Percentiles rank a stretch among this genome's conserved stretches.
These are phyloP conservation scores for Neuroterus valhalla DNA, from an alignment of 1,140 invertebrate species.

Conservation along the genomic window DNA sequence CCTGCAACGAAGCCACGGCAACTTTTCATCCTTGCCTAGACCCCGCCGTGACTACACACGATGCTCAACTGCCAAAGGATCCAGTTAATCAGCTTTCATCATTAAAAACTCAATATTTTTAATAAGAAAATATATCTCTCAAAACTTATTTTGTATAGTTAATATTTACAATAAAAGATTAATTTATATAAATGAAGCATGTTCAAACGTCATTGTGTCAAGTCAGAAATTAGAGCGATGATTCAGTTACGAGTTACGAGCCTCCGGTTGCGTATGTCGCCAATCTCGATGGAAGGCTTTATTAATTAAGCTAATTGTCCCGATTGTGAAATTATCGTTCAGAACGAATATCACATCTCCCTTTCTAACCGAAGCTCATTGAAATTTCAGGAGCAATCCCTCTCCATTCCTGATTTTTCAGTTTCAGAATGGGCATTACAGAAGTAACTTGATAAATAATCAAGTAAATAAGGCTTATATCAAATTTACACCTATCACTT, in stretches of 20 bases:
- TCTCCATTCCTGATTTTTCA: not conserved
- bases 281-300: slow-evolving; percentile 26
- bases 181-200: slow-evolving; percentile 10
- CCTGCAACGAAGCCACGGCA: slow-evolving; percentile 45
- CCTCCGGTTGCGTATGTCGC: slow-evolving; percentile 16
- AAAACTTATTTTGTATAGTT: not conserved
- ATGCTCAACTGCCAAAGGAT: not conserved
- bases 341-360: not conserved
- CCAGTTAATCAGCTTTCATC: not conserved
- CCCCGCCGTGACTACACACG: not conserved
- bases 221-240: slow-evolving; percentile 22
- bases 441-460: not conserved
- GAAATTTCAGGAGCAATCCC: too few relatives aligned
- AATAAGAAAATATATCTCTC: not conserved
- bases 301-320: slow-evolving; percentile 22
- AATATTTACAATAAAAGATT: not conserved
- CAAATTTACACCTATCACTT: not conserved
- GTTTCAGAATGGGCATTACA: not conserved
- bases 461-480: not conserved
- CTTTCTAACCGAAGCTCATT: too few relatives aligned
- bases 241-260: slow-evolving; percentile 24
- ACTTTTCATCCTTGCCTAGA: slow-evolving; percentile 33
- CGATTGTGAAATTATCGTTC: slow-evolving; percentile 16
- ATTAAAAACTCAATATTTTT: not conserved
- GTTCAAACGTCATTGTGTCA: slow-evolving; percentile 9